Conservation (phyloP, 2,113 vertebrate genomes). For the Phrynosoma blainvillii region DNA sequence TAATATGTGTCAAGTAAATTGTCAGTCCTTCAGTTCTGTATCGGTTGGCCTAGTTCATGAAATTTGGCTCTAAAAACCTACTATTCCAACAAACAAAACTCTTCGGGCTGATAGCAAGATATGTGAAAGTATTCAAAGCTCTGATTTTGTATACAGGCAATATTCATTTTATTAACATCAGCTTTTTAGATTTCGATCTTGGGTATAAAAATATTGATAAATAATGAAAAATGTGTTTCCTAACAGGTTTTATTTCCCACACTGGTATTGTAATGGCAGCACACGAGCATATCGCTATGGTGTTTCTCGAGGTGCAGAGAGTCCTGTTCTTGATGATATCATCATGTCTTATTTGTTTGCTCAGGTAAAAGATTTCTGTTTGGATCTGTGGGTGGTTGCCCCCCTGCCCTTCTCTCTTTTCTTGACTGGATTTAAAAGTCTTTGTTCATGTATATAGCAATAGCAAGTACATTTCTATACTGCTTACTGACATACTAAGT, state of each 20-base stretch:
- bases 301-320: slow-evolving; percentile 84
- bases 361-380: slow-evolving; percentile 82
- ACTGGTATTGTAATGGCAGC: slow-evolving; percentile 88
- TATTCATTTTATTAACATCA: neutral
- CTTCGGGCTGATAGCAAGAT: neutral
- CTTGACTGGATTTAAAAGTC: neutral
- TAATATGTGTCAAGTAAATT: neutral
- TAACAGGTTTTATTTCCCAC: slow-evolving; percentile 91
- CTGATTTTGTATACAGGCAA: neutral
- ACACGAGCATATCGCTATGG: slow-evolving; percentile 88
- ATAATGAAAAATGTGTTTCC: slow-evolving; percentile 27
- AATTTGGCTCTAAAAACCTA: neutral
- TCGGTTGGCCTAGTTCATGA: too few species aligned
- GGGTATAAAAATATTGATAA: slow-evolving; percentile 10
- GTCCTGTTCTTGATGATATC: slow-evolving; percentile 89
- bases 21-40: neutral
- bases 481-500: too few species aligned
- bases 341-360: slow-evolving; percentile 92
- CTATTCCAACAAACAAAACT: neutral
- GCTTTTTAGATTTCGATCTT: neutral
- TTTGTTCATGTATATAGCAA: too few species aligned
- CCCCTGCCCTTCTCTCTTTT: neutral
- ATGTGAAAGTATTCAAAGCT: neutral
- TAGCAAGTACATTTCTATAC: too few species aligned
- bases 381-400: neutral